Base-by-base conservation (phyloP, 2,113 vertebrate species). In the Melanotaenia duboulayi region DNA sequence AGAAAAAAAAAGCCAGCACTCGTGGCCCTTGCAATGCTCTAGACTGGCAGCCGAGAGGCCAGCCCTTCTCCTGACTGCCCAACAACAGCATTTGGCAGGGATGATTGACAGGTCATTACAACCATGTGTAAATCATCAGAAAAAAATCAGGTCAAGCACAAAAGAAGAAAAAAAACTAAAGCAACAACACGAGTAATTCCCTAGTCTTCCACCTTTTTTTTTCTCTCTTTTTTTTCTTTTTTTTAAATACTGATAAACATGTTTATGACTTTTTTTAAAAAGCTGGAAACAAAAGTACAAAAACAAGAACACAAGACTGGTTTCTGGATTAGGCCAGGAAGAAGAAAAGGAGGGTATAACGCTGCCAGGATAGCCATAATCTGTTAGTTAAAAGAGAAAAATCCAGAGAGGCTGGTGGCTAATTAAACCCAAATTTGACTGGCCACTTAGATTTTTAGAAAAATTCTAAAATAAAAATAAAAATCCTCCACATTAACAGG, bases 191-290 rank as follows among this genome's bases (percentile, higher is more conserved):
- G 68, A 70, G 59, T 80, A 83, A 76, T 87, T 81, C 75, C 80
- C 78, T 61, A 83, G 55, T 88, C 79, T 73, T 89, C 81, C 86
- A 87, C 28, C 28, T 28, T 28, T 28, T 28, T 28, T 28, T n/a
- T n/a, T n/a, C n/a, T n/a, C n/a, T n/a, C n/a, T n/a, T n/a, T 84
- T 88, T 64, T 88, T 44, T 51, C 55, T 20, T 92, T 90, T 32
- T 59, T 76, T 92, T 89, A 94, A 94, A 95, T 94, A 94, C 92
- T 94, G 92, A 93, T 87, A 91, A 64, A 90, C 83, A 84, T 81
- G 75, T 85, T 90, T 86, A 78, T 82, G 70, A 78, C 78, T 46
- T 83, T 60, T 80, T 67, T 64, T 49, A 79, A 65, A 78, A 89
- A 83, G 78, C 64, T 82, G 74, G 68, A 83, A 82, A 82, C 69